These are phyloP conservation scores for Pangasianodon hypophthalmus DNA, from an alignment of 2,113 vertebrate species.

Conservation along the genomic window DNA sequence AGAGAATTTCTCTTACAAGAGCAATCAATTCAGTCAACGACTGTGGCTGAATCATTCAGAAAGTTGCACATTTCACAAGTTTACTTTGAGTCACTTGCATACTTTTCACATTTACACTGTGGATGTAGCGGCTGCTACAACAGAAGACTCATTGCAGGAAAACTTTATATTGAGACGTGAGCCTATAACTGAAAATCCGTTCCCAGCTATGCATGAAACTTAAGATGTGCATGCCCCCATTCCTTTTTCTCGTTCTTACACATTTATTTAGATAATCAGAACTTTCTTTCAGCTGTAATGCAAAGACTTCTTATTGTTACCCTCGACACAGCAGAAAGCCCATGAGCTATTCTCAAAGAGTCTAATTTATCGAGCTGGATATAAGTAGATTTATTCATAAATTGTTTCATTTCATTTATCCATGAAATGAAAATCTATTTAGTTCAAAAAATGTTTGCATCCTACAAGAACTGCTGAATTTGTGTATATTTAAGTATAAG, in stretches of 20 bases:
- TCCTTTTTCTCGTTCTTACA: not conserved
- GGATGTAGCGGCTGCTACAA: not conserved
- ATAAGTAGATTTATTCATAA: not conserved
- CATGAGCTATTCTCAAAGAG: not conserved
- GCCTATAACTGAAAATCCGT: not conserved
- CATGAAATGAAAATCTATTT: too few species aligned
- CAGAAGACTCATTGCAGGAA: not conserved
- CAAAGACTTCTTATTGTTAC: not conserved
- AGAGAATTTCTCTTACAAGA: not conserved
- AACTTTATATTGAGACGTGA: not conserved
- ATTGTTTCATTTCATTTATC: not conserved
- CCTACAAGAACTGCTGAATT: too few species aligned
- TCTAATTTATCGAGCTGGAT: not conserved
- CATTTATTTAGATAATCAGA: not conserved
- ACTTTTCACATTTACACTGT: not conserved
- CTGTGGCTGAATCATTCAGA: not conserved
- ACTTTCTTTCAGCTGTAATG: not conserved
- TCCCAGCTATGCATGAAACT: not conserved
- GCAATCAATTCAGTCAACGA: not conserved
- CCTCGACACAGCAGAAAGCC: not conserved
- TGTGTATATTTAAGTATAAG: too few species aligned
- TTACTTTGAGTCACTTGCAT: conserved; percentile 13
- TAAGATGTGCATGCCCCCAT: not conserved
- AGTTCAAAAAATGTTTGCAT: too few species aligned
- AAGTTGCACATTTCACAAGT: not conserved